phyloP scores from a whole-genome alignment of 2,113 vertebrate species.

The Struthio camelus region DNA sequence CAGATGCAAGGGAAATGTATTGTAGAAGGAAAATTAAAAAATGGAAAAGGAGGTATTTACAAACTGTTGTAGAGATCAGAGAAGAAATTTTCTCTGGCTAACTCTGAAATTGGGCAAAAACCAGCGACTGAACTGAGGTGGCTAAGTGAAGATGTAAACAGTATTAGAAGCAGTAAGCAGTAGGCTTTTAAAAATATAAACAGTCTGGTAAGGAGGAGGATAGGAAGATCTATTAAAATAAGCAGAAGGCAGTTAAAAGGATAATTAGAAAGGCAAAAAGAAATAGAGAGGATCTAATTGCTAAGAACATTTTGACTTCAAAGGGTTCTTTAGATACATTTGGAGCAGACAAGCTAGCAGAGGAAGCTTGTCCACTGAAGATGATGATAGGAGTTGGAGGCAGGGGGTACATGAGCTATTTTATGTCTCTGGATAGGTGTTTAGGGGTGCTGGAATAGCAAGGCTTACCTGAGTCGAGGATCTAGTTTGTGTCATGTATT shows the following conservation, averaged over 20 bases:
- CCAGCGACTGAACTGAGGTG: constrained; percentile 46
- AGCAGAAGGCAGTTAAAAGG: constrained; percentile 73
- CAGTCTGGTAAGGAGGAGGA: constrained; percentile 62
- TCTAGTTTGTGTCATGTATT: background rate
- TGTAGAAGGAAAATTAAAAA: background rate
- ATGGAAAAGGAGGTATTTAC: background rate
- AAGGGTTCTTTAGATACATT: constrained; percentile 24
- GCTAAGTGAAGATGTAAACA: constrained; percentile 59
- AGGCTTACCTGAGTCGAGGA: background rate
- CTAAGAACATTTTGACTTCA: constrained; percentile 55
- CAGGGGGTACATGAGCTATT: background rate
- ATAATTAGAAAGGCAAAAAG: constrained; percentile 66
- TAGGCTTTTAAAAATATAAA: constrained; percentile 65
- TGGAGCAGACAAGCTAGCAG: background rate
- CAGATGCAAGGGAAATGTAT: background rate
- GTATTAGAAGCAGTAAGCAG: constrained; percentile 59
- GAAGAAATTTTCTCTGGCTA: constrained; percentile 36
- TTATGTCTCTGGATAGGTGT: background rate
- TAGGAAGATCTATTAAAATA: constrained; percentile 68
- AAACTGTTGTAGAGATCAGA: constrained; percentile 35
- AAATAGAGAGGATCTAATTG: constrained; percentile 56
- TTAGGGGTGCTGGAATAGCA: background rate
- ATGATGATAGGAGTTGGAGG: background rate
- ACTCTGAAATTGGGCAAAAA: constrained; percentile 23
- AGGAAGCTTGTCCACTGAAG: background rate